Percentiles rank a stretch among this genome's conserved stretches.
These are phyloP conservation scores for Zele albiditarsus DNA, from an alignment of 2,888 invertebrate species.

Conservation along the genomic window DNA sequence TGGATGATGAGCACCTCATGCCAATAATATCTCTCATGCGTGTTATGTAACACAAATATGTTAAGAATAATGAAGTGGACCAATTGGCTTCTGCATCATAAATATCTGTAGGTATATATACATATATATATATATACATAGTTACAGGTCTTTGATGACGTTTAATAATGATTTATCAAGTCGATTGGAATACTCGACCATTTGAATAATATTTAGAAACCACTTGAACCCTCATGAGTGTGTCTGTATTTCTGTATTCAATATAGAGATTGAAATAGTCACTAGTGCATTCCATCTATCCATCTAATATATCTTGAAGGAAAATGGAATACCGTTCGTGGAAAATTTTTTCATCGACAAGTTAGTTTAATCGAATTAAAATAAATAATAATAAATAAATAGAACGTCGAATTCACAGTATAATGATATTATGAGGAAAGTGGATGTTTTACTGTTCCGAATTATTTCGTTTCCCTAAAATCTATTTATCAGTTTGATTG, in stretches of 20 bases:
- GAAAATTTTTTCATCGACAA: too few relatives aligned
- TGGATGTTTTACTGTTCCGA: too few relatives aligned
- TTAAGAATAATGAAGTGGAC: neutral
- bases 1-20: neutral
- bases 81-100: neutral
- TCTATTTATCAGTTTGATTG: too few relatives aligned
- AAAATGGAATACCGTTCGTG: too few relatives aligned
- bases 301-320: too few relatives aligned
- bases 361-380: too few relatives aligned
- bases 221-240: neutral
- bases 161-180: conserved; percentile 7
- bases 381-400: too few relatives aligned
- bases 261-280: neutral
- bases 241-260: neutral
- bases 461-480: too few relatives aligned
- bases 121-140: neutral
- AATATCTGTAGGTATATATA: neutral
- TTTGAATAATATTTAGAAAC: neutral
- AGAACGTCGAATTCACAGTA: too few relatives aligned
- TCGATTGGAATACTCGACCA: neutral
- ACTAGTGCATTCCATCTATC: neutral
- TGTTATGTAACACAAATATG: neutral
- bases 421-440: too few relatives aligned
- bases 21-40: neutral
- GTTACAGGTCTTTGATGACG: neutral